A percentile compares a stretch with the other conserved stretches of the same genome.
These are phyloP conservation scores for Lithosia quadra DNA, from an alignment of 2,888 invertebrate genomes.

Conservation along the genomic window DNA sequence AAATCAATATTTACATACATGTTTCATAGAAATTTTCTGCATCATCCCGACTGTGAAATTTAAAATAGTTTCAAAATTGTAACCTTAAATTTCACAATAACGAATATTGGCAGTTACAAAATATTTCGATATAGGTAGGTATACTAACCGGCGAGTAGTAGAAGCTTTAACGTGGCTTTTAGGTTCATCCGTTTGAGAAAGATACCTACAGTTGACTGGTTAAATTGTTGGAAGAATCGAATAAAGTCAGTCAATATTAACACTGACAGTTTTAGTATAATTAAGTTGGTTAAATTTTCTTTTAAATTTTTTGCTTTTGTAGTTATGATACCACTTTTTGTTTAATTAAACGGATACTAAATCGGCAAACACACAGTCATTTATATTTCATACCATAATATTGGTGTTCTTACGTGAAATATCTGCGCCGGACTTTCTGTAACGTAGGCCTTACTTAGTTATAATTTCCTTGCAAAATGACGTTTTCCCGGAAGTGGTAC, in stretches of 20 bases:
- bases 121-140: conserved; percentile 7
- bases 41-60: too few relatives aligned
- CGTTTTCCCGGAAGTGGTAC: conserved; percentile 43
- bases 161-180: conserved; percentile 6
- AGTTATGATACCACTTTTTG: neutral
- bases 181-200: conserved; percentile 4
- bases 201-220: neutral
- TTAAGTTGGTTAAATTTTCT: too few relatives aligned
- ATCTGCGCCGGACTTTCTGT: too few relatives aligned
- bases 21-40: too few relatives aligned
- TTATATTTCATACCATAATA: too few relatives aligned
- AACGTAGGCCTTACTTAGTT: neutral
- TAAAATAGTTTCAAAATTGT: neutral
- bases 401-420: too few relatives aligned
- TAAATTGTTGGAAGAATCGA: neutral
- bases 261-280: neutral
- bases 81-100: neutral
- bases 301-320: neutral
- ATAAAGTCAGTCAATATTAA: neutral
- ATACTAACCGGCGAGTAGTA: neutral
- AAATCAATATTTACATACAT: too few relatives aligned
- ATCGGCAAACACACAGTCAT: too few relatives aligned
- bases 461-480: conserved; percentile 11
- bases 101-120: neutral
- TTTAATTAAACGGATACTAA: too few relatives aligned